Evolutionary conservation across 1,140 invertebrate species (phyloP), one percentile per base, ranked within the genome.

Genomic region (Dryas iulia): DNA sequence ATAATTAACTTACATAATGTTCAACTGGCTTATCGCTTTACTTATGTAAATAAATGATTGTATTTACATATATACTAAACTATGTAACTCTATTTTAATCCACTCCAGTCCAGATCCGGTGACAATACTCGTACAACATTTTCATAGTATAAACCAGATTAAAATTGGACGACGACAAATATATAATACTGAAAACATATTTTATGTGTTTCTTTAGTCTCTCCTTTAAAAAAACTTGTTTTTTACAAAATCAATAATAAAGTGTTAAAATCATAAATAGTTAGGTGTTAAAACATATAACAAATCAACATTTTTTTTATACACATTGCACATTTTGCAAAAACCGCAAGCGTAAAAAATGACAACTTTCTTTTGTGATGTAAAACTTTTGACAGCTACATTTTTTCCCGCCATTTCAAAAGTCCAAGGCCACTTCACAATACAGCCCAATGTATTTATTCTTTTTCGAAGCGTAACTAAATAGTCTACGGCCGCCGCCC

Each of bases 391-490:
- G 18, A 47, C 14, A 47, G 39, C 0, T 23, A 26, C 25, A 12
- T 56, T 24, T 56, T 56, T 65, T 21, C 54, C 63, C 30, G 24
- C 54, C 54, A 30, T 65, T 57, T 26, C 8, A 11, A 56, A 56
- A 26, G 31, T n/a, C 57, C 69, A 71, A 71, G 63, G 69, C 52
- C 53, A 54, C 25, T 31, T n/a, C 18, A 65, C 59, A 66, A 66
- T 47, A 60, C 8, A 58, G 23, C 3, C 39, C 12, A 62, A 59
- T 60, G 59, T 52, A 68, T 65, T 33, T 62, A 52, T 28, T 33
- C 39, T 26, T 57, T 65, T 47, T 21, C 39, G 26, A 66, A 73
- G 66, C 71, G 71, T 72, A 21, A 65, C 71, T 60, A 73, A 69
- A 31, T 53, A 18, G 58, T 61, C 60, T 64, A 59, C 25, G 56